Evolutionary conservation across 2,797 vertebrate species (phyloP).

Genomic region (Sternotherus odoratus): DNA sequence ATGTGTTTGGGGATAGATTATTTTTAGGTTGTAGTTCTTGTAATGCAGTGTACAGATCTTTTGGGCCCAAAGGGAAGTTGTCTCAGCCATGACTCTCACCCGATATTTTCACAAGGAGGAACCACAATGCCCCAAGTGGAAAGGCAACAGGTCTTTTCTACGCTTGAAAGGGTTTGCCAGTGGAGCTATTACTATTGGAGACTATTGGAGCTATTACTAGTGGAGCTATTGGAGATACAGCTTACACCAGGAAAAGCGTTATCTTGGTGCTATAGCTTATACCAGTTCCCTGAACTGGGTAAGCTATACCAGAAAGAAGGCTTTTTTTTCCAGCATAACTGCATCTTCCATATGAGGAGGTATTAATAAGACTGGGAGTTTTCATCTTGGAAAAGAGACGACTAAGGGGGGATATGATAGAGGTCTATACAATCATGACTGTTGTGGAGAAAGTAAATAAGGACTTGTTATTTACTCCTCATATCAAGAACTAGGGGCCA

Average conservation of each 20-base stretch:
- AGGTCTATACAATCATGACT: too few relatives aligned
- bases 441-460: too few relatives aligned
- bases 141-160: conserved; percentile 24
- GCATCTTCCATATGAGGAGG: neutral
- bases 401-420: too few relatives aligned
- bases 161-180: conserved; percentile 1
- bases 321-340: neutral
- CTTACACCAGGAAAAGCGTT: neutral
- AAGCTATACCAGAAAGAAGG: too few relatives aligned
- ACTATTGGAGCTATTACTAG: neutral
- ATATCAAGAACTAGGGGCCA: too few relatives aligned
- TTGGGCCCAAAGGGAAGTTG: neutral
- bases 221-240: neutral
- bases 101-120: neutral
- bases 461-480: too few relatives aligned
- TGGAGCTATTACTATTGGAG: accelerated
- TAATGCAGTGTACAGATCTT: neutral
- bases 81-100: neutral
- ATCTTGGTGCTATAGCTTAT: conserved; percentile 14
- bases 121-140: neutral
- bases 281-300: neutral
- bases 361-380: too few relatives aligned
- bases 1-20: neutral
- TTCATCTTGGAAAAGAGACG: too few relatives aligned
- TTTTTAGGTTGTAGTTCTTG: neutral